Base-by-base conservation (phyloP, 2,888 invertebrate species). In the Zygaena filipendulae region DNA sequence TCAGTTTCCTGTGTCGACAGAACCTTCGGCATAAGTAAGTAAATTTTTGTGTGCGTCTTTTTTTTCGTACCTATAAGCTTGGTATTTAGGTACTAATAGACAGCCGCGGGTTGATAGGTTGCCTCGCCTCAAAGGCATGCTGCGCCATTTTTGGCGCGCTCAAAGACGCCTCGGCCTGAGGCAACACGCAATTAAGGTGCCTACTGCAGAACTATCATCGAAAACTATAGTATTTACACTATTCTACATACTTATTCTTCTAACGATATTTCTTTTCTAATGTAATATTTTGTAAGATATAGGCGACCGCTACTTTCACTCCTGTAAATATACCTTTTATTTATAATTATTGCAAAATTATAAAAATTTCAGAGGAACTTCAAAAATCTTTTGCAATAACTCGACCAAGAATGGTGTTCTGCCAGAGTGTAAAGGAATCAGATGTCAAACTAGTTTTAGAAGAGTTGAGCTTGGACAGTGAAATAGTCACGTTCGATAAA, bases 341-440 rank as follows among this genome's bases (percentile, higher is more conserved):
- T n/a, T n/a, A n/a, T n/a, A n/a, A n/a, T n/a, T n/a, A n/a, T n/a
- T n/a, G n/a, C n/a, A n/a, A n/a, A n/a, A n/a, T n/a, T n/a, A n/a
- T n/a, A n/a, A n/a, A n/a, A n/a, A n/a, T 59, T 50, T 22, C 40
- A 70, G 70, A 35, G 18, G 70, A 71, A 35, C 46, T 70, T 1
- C 41, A 49, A 31, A 35, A 41, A 1, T 49, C 56, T 0, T 67
- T 69, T 25, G 41, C 43, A 2, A 42, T 49, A 8, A 49, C 48
- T 21, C 38, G 40, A 18, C 67, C 71, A 1, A 70, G 59, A 36
- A 39, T 64, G 28, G 49, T 70, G 36, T 68, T 70, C 42, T 70
- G 70, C 27, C 63, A 69, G 32, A 58, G 52, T 10, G 55, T 62
- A 2, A 61, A 49, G 35, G 56, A 59, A 0, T 30, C 50, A 0